Conservation (phyloP, 1,140 invertebrate genomes). For the Tigriopus japonicus region DNA sequence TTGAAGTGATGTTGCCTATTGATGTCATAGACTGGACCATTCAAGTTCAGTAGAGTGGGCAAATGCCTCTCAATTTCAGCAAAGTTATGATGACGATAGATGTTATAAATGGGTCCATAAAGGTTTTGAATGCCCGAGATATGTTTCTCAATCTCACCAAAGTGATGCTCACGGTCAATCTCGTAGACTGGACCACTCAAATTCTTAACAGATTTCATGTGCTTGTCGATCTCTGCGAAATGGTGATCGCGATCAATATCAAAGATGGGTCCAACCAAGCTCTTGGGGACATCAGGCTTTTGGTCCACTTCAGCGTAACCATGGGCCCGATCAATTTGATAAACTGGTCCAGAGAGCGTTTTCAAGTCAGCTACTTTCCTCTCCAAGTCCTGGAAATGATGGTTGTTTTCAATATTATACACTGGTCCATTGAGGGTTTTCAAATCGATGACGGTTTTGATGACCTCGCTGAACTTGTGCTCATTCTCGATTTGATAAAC, state of each 20-base stretch:
- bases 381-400: constrained; percentile 10
- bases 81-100: constrained; percentile 12
- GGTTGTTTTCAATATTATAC: constrained; percentile 7
- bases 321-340: constrained; percentile 4
- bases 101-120: constrained; percentile 8
- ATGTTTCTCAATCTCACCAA: constrained; percentile 7
- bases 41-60: neutral
- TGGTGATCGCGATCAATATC: constrained; percentile 12
- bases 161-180: constrained; percentile 13
- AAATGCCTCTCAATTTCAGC: constrained; percentile 7
- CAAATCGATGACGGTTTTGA: neutral
- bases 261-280: constrained; percentile 3
- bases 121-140: constrained; percentile 1
- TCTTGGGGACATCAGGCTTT: neutral
- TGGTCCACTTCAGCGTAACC: neutral
- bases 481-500: constrained; percentile 6
- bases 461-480: constrained; percentile 7
- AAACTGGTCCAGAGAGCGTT: constrained; percentile 4
- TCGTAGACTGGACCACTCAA: constrained; percentile 10
- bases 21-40: constrained; percentile 9
- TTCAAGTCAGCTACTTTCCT: constrained; percentile 5
- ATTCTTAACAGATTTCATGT: neutral
- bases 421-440: constrained; percentile 12
- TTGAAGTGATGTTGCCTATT: constrained; percentile 6
- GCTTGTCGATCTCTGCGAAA: constrained; percentile 5